Percentiles rank a stretch among this genome's conserved stretches.
Evolutionary conservation across 2,113 vertebrate genomes (phyloP).

Genomic region (Sylvietta virens): DNA sequence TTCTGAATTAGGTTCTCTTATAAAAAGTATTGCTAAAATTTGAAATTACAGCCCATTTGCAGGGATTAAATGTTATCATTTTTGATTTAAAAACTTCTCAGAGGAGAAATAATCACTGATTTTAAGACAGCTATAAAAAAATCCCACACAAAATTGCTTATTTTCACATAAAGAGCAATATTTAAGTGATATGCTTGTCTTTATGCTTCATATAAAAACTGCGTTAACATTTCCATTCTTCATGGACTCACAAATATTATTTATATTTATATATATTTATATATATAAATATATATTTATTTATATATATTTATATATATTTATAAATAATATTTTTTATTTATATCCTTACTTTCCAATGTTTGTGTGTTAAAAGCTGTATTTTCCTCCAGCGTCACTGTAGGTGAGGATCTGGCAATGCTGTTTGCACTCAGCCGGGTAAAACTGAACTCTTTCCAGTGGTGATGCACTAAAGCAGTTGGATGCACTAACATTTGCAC

Average conservation of each 20-base stretch:
- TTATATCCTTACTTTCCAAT: neutral
- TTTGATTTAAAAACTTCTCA: conserved; percentile 6
- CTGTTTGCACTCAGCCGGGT: conserved; percentile 9
- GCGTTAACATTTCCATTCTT: conserved; percentile 6
- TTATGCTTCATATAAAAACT: conserved; percentile 6
- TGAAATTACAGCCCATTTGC: neutral
- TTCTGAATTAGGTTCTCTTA: neutral
- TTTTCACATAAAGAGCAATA: conserved; percentile 1
- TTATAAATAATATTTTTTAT: too few species aligned
- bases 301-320: too few species aligned
- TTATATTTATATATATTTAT: too few species aligned
- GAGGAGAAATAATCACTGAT: neutral
- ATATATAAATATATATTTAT: too few species aligned
- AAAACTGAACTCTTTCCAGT: conserved; percentile 19
- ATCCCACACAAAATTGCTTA: neutral
- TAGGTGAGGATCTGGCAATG: neutral
- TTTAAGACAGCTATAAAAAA: conserved; percentile 1
- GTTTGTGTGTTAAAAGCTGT: neutral
- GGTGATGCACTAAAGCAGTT: conserved; percentile 7
- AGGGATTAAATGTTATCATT: neutral
- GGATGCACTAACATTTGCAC: neutral
- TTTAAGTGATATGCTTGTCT: conserved; percentile 13
- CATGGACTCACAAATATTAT: neutral
- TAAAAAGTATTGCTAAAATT: neutral
- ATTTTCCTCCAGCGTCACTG: neutral